Evolutionary conservation across 2,888 invertebrate genomes (phyloP).

Genomic region (Aphidius colemani): DNA sequence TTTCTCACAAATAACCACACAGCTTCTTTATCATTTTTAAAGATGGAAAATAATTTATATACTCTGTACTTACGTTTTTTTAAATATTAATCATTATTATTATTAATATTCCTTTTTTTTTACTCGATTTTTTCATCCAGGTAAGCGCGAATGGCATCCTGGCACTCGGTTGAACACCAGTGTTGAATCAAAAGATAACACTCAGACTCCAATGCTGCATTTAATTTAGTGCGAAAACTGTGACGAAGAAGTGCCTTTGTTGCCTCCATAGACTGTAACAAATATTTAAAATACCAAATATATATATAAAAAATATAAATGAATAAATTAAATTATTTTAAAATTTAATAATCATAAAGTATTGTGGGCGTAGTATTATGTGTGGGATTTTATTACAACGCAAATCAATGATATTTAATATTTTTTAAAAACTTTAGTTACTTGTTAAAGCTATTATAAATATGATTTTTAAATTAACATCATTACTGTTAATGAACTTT

Average conservation of each 20-base stretch:
- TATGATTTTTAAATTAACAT: too few species aligned
- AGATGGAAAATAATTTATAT: conserved; percentile 19
- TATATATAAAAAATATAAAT: neutral
- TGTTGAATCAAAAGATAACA: conserved; percentile 71
- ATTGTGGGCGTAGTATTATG: conserved; percentile 34
- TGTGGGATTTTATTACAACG: conserved; percentile 27
- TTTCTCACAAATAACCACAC: neutral
- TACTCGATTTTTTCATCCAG: conserved; percentile 52
- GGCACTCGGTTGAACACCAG: conserved; percentile 77
- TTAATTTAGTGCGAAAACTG: conserved; percentile 65
- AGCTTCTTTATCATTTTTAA: neutral
- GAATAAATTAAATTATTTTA: neutral
- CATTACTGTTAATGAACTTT: too few species aligned
- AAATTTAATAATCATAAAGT: conserved; percentile 17
- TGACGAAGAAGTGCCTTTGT: conserved; percentile 66
- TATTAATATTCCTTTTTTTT: conserved; percentile 16
- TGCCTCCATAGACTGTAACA: conserved; percentile 69
- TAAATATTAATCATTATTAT: conserved; percentile 1
- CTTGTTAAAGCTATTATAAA: too few species aligned
- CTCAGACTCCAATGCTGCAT: conserved; percentile 70
- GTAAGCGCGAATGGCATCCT: conserved; percentile 60
- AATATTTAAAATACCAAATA: conserved; percentile 28
- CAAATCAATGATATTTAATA: conserved; percentile 18
- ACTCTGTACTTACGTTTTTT: neutral
- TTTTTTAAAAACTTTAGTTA: conserved; percentile 22